Evolutionary conservation across 2,888 invertebrate genomes (phyloP).

Genomic region (Miltochrista miniata): DNA sequence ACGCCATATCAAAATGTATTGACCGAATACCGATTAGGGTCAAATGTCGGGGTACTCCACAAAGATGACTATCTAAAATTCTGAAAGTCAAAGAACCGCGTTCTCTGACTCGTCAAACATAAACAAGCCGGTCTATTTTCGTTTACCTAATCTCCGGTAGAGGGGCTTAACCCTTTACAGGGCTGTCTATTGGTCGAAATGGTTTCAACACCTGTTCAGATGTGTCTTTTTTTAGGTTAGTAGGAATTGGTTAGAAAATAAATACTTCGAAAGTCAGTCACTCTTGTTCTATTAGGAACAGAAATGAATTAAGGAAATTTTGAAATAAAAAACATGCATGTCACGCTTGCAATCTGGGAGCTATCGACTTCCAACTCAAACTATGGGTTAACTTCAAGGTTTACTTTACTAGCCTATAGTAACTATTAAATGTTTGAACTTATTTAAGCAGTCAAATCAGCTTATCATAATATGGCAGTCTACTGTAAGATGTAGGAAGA

Average conservation of each 20-base stretch:
- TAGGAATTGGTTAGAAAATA: neutral
- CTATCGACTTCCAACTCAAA: no score
- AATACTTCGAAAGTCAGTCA: no score
- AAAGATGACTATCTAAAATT: constrained; percentile 41
- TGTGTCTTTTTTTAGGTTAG: constrained; percentile 9
- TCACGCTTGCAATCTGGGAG: no score
- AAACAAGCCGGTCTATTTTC: constrained; percentile 60
- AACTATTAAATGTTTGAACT: no score
- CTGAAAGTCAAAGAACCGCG: constrained; percentile 50
- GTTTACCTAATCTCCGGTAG: constrained; percentile 62
- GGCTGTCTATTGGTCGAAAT: constrained; percentile 37
- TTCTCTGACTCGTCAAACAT: constrained; percentile 49
- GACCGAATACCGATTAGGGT: constrained; percentile 16
- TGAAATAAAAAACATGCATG: no score
- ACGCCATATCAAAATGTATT: neutral
- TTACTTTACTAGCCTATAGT: no score
- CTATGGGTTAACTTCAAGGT: no score
- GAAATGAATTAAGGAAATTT: no score
- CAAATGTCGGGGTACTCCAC: constrained; percentile 18
- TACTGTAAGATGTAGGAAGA: no score
- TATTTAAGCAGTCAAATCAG: no score
- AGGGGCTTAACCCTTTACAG: constrained; percentile 37
- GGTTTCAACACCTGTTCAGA: constrained; percentile 17
- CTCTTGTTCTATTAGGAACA: no score
- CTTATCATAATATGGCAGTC: no score